Evolutionary conservation across 1,140 invertebrate genomes (phyloP).

Genomic region (Eufriesea mexicana): DNA sequence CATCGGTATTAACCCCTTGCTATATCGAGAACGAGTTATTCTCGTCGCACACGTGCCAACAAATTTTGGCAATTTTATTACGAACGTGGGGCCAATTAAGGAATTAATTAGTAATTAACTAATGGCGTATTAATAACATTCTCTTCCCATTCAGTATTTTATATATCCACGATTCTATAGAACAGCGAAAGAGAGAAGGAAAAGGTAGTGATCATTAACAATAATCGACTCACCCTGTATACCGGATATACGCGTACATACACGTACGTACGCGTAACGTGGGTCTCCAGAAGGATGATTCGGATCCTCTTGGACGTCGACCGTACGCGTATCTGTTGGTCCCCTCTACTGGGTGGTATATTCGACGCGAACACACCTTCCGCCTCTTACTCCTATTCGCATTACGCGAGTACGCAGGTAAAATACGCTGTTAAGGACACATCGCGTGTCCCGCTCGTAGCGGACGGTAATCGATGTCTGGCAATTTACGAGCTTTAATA

Average conservation of each 20-base stretch:
- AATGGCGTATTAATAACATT: no score
- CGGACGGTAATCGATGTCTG: constrained; percentile 24
- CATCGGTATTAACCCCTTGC: no score
- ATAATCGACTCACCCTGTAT: not conserved
- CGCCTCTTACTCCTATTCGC: not conserved
- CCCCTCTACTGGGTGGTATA: constrained; percentile 13
- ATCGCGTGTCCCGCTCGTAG: not conserved
- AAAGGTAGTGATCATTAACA: no score
- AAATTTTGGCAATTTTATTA: no score
- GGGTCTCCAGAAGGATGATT: constrained; percentile 27
- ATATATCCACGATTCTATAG: no score
- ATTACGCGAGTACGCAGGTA: not conserved
- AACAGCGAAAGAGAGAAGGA: no score
- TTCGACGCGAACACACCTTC: not conserved
- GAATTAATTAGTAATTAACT: no score
- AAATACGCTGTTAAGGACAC: not conserved
- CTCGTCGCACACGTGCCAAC: no score
- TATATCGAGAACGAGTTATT: no score
- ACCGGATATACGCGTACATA: not conserved
- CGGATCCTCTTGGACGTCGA: constrained; percentile 22
- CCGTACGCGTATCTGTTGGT: not conserved
- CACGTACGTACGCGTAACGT: not conserved
- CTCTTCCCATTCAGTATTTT: no score
- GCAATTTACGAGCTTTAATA: constrained; percentile 35
- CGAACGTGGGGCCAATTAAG: no score